A percentile compares a stretch with the other conserved stretches of the same genome.
phyloP scores from a whole-genome alignment of 2,888 invertebrate genomes.

The Drosophila setosimentum region DNA sequence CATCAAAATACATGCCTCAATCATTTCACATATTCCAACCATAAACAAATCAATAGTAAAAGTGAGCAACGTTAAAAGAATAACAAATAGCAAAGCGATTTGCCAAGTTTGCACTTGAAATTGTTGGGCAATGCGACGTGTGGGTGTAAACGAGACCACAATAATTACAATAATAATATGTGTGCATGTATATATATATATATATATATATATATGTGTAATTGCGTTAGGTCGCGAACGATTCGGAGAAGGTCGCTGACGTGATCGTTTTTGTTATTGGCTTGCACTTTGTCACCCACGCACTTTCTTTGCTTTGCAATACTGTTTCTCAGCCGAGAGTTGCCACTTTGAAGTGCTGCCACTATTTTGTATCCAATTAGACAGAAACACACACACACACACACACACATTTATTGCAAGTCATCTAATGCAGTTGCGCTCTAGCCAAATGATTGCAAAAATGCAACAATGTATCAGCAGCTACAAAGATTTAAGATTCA shows the following conservation, averaged over 20 bases:
- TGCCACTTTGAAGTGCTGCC: conserved; percentile 27
- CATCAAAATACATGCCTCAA: neutral
- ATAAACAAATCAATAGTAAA: conserved; percentile 60
- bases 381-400: neutral
- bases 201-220: conserved; percentile 11
- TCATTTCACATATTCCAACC: conserved; percentile 12
- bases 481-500: conserved; percentile 23
- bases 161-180: conserved; percentile 13
- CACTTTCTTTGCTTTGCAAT: conserved; percentile 39
- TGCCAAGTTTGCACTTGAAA: conserved; percentile 76
- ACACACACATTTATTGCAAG: conserved; percentile 28
- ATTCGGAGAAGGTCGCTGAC: conserved; percentile 66
- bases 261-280: conserved; percentile 42
- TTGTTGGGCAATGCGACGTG: conserved; percentile 75
- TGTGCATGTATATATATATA: neutral
- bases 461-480: conserved; percentile 45
- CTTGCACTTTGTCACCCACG: conserved; percentile 35
- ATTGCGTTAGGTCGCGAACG: conserved; percentile 35
- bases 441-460: conserved; percentile 16
- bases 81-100: conserved; percentile 49
- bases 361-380: conserved; percentile 23
- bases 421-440: conserved; percentile 27
- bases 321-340: neutral
- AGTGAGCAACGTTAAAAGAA: conserved; percentile 63
- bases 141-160: conserved; percentile 48